A percentile compares a stretch with the other conserved stretches of the same genome.
phyloP scores from a whole-genome alignment of 2,888 invertebrate species.

The Opisthograptis luteolata region DNA sequence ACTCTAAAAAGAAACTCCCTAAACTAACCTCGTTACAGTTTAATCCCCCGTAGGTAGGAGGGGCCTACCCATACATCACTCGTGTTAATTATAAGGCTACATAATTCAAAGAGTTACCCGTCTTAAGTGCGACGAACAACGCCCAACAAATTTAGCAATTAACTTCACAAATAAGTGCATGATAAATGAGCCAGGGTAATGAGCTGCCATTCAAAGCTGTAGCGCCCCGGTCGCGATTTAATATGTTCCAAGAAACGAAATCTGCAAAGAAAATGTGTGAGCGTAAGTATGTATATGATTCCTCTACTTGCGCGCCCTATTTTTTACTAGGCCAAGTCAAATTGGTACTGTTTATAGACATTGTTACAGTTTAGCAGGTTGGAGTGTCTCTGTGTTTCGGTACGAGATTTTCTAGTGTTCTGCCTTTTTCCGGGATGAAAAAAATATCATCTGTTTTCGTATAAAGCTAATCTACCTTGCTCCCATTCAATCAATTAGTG shows the following conservation, averaged over 20 bases:
- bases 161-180: constrained; percentile 43
- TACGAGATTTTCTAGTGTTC: too few species aligned
- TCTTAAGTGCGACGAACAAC: constrained; percentile 34
- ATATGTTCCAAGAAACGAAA: constrained; percentile 14
- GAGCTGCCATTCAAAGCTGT: constrained; percentile 29
- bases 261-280: constrained; percentile 9
- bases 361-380: too few species aligned
- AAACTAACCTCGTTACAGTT: constrained; percentile 13
- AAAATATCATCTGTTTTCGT: too few species aligned
- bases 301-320: background rate
- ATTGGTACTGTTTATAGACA: too few species aligned
- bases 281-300: too few species aligned
- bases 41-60: constrained; percentile 20
- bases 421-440: too few species aligned
- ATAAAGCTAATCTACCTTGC: too few species aligned
- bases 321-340: too few species aligned
- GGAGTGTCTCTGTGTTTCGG: too few species aligned
- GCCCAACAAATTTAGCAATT: constrained; percentile 39
- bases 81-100: constrained; percentile 38
- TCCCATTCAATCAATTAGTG: too few species aligned
- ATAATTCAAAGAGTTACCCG: constrained; percentile 35
- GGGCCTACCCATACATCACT: constrained; percentile 38
- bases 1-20: constrained; percentile 9
- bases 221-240: constrained; percentile 6
- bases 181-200: constrained; percentile 36